Percentiles rank a stretch among this genome's conserved stretches.
Conservation (phyloP, 1,140 invertebrate genomes). For the Tetramorium alpestre region DNA sequence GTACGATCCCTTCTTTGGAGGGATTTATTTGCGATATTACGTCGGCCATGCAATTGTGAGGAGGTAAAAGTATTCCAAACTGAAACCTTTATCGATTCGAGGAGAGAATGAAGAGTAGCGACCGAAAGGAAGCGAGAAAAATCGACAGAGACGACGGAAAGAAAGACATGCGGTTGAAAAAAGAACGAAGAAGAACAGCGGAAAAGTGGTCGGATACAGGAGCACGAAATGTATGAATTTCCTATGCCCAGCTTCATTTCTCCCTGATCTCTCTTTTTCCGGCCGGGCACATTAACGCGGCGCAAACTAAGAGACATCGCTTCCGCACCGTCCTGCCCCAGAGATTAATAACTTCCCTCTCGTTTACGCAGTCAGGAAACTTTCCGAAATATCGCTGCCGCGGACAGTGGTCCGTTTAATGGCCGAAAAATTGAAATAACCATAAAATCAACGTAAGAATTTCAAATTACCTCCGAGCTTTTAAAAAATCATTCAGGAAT, state of each 20-base stretch:
- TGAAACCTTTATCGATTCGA: constrained; percentile 63
- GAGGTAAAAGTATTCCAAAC: constrained; percentile 66
- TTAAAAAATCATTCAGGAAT: not conserved
- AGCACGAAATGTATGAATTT: constrained; percentile 72
- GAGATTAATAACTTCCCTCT: constrained; percentile 72
- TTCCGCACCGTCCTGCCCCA: constrained; percentile 51
- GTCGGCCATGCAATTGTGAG: constrained; percentile 50
- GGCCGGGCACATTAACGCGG: constrained; percentile 51
- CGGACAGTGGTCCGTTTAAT: not conserved
- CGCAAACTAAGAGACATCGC: constrained; percentile 66
- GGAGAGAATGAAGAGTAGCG: not conserved
- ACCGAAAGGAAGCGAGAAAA: constrained; percentile 21
- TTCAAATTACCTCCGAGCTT: not conserved
- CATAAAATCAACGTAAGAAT: not conserved
- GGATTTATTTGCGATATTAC: constrained; percentile 63
- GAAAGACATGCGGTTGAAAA: constrained; percentile 8
- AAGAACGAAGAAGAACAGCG: not conserved
- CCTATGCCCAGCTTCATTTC: constrained; percentile 58
- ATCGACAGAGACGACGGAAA: constrained; percentile 34
- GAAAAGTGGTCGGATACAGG: constrained; percentile 55
- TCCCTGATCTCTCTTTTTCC: constrained; percentile 61
- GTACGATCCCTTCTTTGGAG: not conserved
- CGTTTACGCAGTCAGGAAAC: constrained; percentile 59
- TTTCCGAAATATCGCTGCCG: constrained; percentile 50
- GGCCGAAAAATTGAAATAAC: constrained; percentile 27